phyloP scores from a whole-genome alignment of 2,797 vertebrate species.

The Lates japonicus region DNA sequence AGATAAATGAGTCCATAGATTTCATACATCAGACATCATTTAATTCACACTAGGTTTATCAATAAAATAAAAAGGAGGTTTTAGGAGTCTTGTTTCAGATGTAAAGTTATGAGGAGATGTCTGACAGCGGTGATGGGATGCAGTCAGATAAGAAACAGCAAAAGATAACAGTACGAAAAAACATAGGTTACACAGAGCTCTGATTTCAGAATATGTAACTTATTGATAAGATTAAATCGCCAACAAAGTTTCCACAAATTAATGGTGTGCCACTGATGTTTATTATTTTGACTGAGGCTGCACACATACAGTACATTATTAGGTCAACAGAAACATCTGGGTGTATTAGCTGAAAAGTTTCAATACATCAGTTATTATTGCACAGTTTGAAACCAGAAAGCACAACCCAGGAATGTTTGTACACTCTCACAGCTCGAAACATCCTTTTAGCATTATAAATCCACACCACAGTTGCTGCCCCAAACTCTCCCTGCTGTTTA shows the following conservation, averaged over 20 bases:
- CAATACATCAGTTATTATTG: too few relatives aligned
- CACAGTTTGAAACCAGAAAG: neutral
- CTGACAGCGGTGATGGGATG: neutral
- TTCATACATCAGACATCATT: slow-evolving; percentile 37
- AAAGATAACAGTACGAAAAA: slow-evolving; percentile 5
- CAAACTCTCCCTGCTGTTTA: neutral
- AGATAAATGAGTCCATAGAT: slow-evolving; percentile 69
- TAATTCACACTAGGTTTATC: slow-evolving; percentile 52
- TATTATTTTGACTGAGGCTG: neutral
- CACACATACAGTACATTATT: neutral
- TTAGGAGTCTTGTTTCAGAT: slow-evolving; percentile 47
- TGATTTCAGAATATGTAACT: slow-evolving; percentile 6
- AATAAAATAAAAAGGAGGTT: slow-evolving; percentile 51
- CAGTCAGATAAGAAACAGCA: slow-evolving; percentile 24
- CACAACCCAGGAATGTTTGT: neutral
- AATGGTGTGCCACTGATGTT: neutral
- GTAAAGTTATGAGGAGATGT: slow-evolving; percentile 37
- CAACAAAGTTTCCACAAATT: slow-evolving; percentile 28
- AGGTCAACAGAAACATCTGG: neutral
- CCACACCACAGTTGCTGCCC: neutral
- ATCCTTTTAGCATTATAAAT: neutral
- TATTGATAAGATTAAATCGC: slow-evolving; percentile 29
- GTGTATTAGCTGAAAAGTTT: neutral
- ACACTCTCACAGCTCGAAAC: neutral
- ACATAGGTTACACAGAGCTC: neutral